These are phyloP conservation scores for Antheraea assamensis DNA, from an alignment of 2,888 invertebrate species.

Conservation along the genomic window DNA sequence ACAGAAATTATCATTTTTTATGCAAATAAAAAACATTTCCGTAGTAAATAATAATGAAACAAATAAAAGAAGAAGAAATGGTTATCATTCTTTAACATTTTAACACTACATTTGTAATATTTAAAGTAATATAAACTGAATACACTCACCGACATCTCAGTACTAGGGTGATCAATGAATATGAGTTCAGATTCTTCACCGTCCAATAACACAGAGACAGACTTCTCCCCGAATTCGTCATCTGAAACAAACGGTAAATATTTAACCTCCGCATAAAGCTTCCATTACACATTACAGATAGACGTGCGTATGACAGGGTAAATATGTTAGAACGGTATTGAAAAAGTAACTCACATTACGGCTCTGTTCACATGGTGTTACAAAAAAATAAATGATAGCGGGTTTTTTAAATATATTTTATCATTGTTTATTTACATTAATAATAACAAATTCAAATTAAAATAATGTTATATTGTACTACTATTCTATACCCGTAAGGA, in stretches of 20 bases:
- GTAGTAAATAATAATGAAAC: too few species aligned
- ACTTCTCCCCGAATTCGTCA: constrained; percentile 95
- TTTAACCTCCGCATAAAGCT: constrained; percentile 2
- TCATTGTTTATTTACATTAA: background rate
- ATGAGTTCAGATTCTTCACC: constrained; percentile 95
- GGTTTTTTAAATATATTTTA: background rate
- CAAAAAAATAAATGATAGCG: background rate
- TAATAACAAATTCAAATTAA: background rate
- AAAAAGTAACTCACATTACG: background rate
- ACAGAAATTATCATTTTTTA: too few species aligned
- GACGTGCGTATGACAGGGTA: constrained; percentile 12
- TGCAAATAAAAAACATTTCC: too few species aligned
- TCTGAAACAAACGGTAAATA: constrained; percentile 84
- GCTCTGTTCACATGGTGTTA: background rate
- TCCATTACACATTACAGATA: constrained; percentile 4
- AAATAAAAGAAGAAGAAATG: too few species aligned
- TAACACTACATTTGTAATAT: too few species aligned
- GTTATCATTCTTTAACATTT: too few species aligned
- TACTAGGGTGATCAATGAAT: constrained; percentile 94
- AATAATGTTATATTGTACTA: background rate
- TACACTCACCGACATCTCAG: constrained; percentile 93
- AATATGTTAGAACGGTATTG: constrained; percentile 5
- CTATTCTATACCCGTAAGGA: background rate
- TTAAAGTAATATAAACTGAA: background rate
- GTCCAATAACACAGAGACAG: constrained; percentile 93